Conservation (phyloP, 1,140 invertebrate genomes). For the Artemia franciscana region DNA sequence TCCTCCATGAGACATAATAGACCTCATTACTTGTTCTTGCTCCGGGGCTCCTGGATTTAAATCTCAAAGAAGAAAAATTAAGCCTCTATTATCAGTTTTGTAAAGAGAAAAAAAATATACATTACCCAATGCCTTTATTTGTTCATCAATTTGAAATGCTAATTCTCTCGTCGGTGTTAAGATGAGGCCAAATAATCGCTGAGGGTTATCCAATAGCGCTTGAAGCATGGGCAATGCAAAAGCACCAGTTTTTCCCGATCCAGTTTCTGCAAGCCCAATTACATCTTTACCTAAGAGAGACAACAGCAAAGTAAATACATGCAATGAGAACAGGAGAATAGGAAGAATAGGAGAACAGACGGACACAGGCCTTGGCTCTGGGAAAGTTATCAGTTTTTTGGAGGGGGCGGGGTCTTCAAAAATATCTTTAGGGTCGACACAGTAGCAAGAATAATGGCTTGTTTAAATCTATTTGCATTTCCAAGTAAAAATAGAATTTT, state of each 20-base stretch:
- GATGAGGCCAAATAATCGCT: slow-evolving; percentile 77
- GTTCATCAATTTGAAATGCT: slow-evolving; percentile 85
- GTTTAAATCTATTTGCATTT: too few relatives aligned
- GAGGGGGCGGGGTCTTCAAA: too few relatives aligned
- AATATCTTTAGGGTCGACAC: too few relatives aligned
- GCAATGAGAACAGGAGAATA: background rate
- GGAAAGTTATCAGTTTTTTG: background rate
- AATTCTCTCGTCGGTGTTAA: slow-evolving; percentile 91
- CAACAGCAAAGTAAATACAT: slow-evolving; percentile 4
- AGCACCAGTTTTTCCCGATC: slow-evolving; percentile 92
- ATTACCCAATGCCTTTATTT: slow-evolving; percentile 74
- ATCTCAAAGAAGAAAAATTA: too few relatives aligned
- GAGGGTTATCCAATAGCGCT: slow-evolving; percentile 62
- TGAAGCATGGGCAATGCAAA: slow-evolving; percentile 92
- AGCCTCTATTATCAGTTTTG: too few relatives aligned
- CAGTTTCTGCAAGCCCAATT: slow-evolving; percentile 89
- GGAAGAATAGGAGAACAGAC: background rate
- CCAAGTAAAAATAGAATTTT: too few relatives aligned
- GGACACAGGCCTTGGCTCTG: background rate
- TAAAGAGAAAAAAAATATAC: slow-evolving; percentile 5
- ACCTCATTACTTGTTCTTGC: too few relatives aligned
- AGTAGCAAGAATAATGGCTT: too few relatives aligned
- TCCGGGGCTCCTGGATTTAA: too few relatives aligned
- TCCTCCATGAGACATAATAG: too few relatives aligned
- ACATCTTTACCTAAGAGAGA: slow-evolving; percentile 49